Evolutionary conservation across 1,140 invertebrate genomes (phyloP), one percentile per base, ranked within the genome.

Genomic region (Plectus sambesii): DNA sequence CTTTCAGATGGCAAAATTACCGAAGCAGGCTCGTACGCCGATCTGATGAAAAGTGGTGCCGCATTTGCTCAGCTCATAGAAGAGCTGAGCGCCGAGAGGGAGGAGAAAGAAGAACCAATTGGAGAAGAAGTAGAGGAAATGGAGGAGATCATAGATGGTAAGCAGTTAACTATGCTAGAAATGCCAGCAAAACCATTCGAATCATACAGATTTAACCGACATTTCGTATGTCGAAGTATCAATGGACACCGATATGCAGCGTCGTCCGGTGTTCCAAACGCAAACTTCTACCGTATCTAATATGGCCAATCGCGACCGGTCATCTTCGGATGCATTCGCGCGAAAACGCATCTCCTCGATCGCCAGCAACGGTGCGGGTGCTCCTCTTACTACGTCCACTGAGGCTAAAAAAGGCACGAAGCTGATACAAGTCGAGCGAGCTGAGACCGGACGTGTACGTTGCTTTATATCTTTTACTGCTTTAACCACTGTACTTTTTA

Each of bases 1-100:
- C n/a, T 38, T 57, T 60, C 24, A 58, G 60, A 66, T 22, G 63
- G 63, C 20, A 56, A 55, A 42, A 64, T 66, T 36, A 43, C 41
- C 2, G 29, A 49, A 12, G 49, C 52, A 29, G 63, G 63, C 25
- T 50, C 54, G 5, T 66, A 56, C 39, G 37, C 51, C 5, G 65
- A 66, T 15, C 26, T 66, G 49, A 61, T 49, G 45, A 26, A 48
- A 33, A 58, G 47, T 35, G 55, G 61, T 22, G 62, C 55, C 24
- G 17, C 37, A 1, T 58, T 66, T 29, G 37, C 50, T 17, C 59
- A 68, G 25, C 49, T 66, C 22, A 20, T 66, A 3, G 55, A 62
- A 35, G 65, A 63, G 50, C 51, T 51, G 27, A 57, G 63, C 29
- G 22, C 33, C 17, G 60, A 52, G 42, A 35, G 46, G 39, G 17